Evolutionary conservation across 2,797 vertebrate genomes (phyloP), one percentile per base, ranked within the genome.

Genomic region (Anguilla obscura): DNA sequence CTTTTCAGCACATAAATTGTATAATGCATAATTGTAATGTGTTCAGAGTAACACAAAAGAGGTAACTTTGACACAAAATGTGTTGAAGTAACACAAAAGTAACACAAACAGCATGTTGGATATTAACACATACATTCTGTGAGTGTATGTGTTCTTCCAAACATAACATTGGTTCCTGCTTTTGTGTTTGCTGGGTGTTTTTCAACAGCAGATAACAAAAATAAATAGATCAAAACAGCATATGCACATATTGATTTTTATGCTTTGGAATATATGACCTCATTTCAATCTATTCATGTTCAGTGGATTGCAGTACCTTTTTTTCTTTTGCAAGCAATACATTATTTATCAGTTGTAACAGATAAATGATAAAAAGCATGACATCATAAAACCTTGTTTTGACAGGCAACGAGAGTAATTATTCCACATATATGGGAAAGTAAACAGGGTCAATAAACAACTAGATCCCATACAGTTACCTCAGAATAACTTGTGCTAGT

Each of bases 221-320:
- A 45, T 80, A 40, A 80, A 86, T 82, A 89, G 86, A 91, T 90
- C 82, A 89, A 86, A 87, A 80, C 79, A 82, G 45, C 58, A 88
- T 89, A 86, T 82, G 79, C 69, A 63, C 87, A 84, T 74, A 50
- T 36, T 80, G 69, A 54, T 50, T 74, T 84, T 88, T 91, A 89
- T 76, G 89, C 88, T 90, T 89, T 87, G 82, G 12, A 90, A 93
- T 92, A 92, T 87, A 56, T 89, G 88, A 93, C 94, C 94, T 95
- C 93, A 94, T 95, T 96, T 88, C 95, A 95, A 93, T 90, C 92
- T 93, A 93, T 95, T 94, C 93, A 92, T 93, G 91, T 89, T 86
- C 54, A 63, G 52, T 69, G 60, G 85, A 85, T 71, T 87, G 89
- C 86, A 60, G 52, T 82, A 69, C 89, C 87, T 85, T 18, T 85